A percentile compares a stretch with the other conserved stretches of the same genome.
Evolutionary conservation across 2,113 vertebrate species (phyloP).

Genomic region (Larimichthys polyactis): DNA sequence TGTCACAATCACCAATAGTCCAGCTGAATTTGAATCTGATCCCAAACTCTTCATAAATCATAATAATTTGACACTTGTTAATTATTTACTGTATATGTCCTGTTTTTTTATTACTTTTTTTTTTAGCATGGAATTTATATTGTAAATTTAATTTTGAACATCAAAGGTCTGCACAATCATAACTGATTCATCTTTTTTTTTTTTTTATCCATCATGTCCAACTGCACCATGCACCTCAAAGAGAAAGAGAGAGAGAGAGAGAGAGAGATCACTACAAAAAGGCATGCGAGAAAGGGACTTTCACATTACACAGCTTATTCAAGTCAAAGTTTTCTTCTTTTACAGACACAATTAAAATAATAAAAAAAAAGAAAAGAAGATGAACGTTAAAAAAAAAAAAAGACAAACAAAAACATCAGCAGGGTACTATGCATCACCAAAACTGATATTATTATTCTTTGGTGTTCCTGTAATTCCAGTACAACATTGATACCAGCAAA

Average conservation of each 20-base stretch:
- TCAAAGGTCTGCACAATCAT: conserved; percentile 80
- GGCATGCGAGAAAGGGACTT: conserved; percentile 90
- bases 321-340: conserved; percentile 89
- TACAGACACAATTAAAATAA: conserved; percentile 84
- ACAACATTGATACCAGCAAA: conserved; percentile 90
- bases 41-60: conserved; percentile 4
- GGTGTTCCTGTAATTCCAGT: conserved; percentile 95
- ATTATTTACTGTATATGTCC: conserved; percentile 64
- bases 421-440: conserved; percentile 89
- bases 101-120: conserved; percentile 75
- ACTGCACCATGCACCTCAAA: conserved; percentile 94
- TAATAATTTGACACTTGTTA: conserved; percentile 64
- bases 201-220: conserved; percentile 70
- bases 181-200: conserved; percentile 64
- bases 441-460: conserved; percentile 96
- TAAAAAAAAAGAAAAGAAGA: conserved; percentile 74
- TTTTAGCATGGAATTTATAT: conserved; percentile 70
- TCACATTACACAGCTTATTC: conserved; percentile 92
- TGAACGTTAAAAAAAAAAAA: conserved; percentile 44
- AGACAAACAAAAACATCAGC: conserved; percentile 81
- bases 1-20: not conserved
- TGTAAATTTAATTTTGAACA: conserved; percentile 79
- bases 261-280: conserved; percentile 82
- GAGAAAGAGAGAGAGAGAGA: conserved; percentile 71
- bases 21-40: not conserved